Evolutionary conservation across 2,888 invertebrate species (phyloP), one percentile per base, ranked within the genome.

Genomic region (Leuctra nigra): DNA sequence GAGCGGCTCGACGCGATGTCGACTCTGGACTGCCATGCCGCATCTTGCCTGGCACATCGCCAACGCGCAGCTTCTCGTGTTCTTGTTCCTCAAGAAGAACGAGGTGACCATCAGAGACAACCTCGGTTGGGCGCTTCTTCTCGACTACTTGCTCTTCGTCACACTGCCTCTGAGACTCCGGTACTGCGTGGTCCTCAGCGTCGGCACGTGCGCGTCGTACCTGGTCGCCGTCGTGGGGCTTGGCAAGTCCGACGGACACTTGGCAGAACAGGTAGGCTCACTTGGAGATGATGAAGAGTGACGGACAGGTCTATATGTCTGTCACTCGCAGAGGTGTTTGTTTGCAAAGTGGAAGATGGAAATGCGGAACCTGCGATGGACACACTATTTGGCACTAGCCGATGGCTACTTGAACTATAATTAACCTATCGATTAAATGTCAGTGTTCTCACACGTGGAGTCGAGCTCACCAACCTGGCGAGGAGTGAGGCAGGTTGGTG

Each of bases 121-220:
- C 55, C 75, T 87, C 16, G 85, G 84, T 25, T 87, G 87, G 87
- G 77, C 82, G 23, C 73, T 88, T 59, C 74, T 88, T 50, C 71
- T 86, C 64, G 81, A 84, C 65, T 89, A 86, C 68, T 74, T 87
- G 50, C 79, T 86, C 50, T 87, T 85, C 70, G 84, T 86, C 55
- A 83, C 86, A 14, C 71, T 88, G 63, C 88, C 88, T 0, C 72
- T 88, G 57, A 76, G 85, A 55, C 70, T 87, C 38, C 74, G 81
- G 41, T 80, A 79, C 61, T 82, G 83, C 65, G 75, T 78, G 38
- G 72, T 81, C 48, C 72, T 84, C 59, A 82, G 82, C 47, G 65
- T 80, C 18, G 77, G 77, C 56, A 82, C 83, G 13, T 81, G 80
- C 63, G 74, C 78, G 24, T 74, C 79, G n/a, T 84, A 83, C 66